Evolutionary conservation across 2,797 vertebrate genomes (phyloP), one percentile per base, ranked within the genome.

Genomic region (Coregonus suidteri): DNA sequence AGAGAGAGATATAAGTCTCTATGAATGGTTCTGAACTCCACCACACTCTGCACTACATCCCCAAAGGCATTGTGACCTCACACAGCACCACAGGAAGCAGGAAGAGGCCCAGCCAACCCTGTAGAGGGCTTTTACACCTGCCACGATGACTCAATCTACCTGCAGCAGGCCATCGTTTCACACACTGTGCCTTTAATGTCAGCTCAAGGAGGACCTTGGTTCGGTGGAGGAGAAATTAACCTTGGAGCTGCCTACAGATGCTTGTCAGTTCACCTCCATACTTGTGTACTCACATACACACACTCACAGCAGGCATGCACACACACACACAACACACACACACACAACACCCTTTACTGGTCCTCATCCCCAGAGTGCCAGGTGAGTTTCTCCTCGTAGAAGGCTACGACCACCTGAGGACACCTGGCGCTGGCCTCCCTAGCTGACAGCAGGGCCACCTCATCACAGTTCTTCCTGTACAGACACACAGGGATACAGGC

Each of bases 371-470:
- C 96, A 65, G 95, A 96, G 91, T 97, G 96, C 97, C 97, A 99
- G 90, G 95, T 97, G 91, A 99, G 93, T 89, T 97, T 96, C 89
- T 97, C 96, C 92, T 99, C 97, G 82, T 99, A 99, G 94, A 99
- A 99, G 82, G 96, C 94, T 1, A 99, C 97, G 88, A 99, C 98
- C 78, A 98, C 96, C 91, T 98, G 96, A 86, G 98, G 98, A 93
- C 96, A 98, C 88, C 95, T 96, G 91, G 96, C 90, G 20, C 98
- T 99, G 68, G 96, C 98, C 91, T 99, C 98, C 80, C 94, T 94
- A 76, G 98, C 97, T 85, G 98, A 94, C 86, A 99, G 95, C 91
- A 99, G 91, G 79, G 97, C 96, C 74, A 98, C 98, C 75, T 99
- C 97, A 79, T 96, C 96, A 0, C 97, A 97, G 93, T 97, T 96